Base-by-base conservation (phyloP, 2,888 invertebrate genomes). In the Drosophila nr. perissopoda region DNA sequence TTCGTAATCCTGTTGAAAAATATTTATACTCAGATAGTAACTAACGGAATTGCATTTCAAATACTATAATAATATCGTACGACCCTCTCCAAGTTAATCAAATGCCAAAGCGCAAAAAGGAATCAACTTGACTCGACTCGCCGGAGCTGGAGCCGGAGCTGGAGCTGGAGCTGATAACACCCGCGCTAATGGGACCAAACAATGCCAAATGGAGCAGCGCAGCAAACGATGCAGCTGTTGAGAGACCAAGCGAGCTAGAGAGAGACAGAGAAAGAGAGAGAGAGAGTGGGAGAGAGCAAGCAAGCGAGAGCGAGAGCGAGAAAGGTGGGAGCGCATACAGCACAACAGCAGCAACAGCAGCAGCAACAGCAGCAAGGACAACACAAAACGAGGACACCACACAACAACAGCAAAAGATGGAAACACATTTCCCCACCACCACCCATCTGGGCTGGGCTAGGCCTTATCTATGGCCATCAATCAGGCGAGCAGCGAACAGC, bases 381-480 rank as follows among this genome's bases (percentile, higher is more conserved):
- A 73, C 72, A 78, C 61, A 57, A 78, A 85, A 77, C 82, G 79
- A 86, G 83, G 70, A 86, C 49, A 49, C 16, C 49, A 49, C 83
- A 84, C 81, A 81, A 77, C 75, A 57, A 59, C 49, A 63, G 62
- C 67, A 70, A 64, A 75, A 79, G 70, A 70, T 70, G 75, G 59
- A 21, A 21, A 53, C 33, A 52, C 46, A 29, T 48, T 46, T 59
- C 31, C 60, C 40, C 36, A 27, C 18, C 60, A 62, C 53, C 52
- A 13, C 21, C 49, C 58, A 69, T 65, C 79, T 63, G 75, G 83
- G 81, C 83, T 85, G 70, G 84, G 86, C 88, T 76, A 63, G 80
- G 80, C 69, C 92, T 93, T 93, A 93, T 93, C 93, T 92, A 89
- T 92, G 92, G 92, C 92, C 93, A 93, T 93, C 93, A 93, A 93